Conservation (phyloP, 2,113 vertebrate species). For the Seriola aureovittata region DNA sequence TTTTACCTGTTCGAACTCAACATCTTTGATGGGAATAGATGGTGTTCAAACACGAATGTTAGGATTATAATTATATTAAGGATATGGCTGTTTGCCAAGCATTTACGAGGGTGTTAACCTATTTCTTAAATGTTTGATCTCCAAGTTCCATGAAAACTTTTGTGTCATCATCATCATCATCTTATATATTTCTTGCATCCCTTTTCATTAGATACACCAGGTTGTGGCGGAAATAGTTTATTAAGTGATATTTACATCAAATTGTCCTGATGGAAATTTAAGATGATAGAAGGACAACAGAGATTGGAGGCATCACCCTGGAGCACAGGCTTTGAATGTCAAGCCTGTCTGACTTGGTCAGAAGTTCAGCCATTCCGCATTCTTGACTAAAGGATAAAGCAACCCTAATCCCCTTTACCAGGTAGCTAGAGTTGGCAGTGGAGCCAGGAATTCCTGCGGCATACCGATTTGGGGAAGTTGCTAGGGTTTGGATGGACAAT, state of each 20-base stretch:
- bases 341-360: constrained; percentile 87
- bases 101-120: not conserved
- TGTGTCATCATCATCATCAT: constrained; percentile 10
- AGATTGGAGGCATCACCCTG: constrained; percentile 67
- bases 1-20: constrained; percentile 55
- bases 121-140: constrained; percentile 35
- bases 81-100: constrained; percentile 23
- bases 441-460: constrained; percentile 88
- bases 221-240: constrained; percentile 11
- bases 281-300: constrained; percentile 37
- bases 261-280: constrained; percentile 33
- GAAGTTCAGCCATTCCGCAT: constrained; percentile 88
- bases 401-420: constrained; percentile 91
- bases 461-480: constrained; percentile 88
- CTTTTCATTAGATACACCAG: not conserved
- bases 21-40: constrained; percentile 29
- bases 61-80: constrained; percentile 48
- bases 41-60: constrained; percentile 42
- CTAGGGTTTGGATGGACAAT: constrained; percentile 86
- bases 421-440: constrained; percentile 86
- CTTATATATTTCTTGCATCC: constrained; percentile 3
- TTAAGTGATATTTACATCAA: constrained; percentile 46
- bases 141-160: not conserved
- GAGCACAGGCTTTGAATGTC: constrained; percentile 75
- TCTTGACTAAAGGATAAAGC: constrained; percentile 90